Base-by-base conservation (phyloP, 1,140 invertebrate species). In the Hirudo medicinalis region DNA sequence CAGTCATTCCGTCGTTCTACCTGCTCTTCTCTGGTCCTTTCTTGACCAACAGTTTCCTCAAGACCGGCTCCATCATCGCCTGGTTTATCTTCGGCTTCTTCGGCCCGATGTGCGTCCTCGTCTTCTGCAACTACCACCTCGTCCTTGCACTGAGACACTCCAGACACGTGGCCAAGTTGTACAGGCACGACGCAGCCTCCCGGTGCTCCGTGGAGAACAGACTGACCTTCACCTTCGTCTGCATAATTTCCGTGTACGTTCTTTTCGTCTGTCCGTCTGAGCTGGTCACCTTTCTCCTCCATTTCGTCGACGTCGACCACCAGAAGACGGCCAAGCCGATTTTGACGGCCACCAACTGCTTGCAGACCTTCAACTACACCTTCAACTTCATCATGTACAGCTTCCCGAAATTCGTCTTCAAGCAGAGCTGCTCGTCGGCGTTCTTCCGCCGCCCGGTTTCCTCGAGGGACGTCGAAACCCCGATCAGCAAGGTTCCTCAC, bases 221-320 rank as follows among this genome's bases (percentile, higher is more conserved):
- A 25, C 60, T 73, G 15, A 73, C 72, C 11, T 60, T 69, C 29
- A 73, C 69, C 15, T n/a, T 73, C 36, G 43, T 73, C 22, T 68
- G 68, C 32, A 73, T 71, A 27, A 54, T 73, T 13, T 60, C 27
- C 69, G 43, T 71, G 17, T 71, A 71, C 72, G 22, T 71, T 32
- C 54, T 73, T 9, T 57, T 73, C 72, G 72, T 73, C 25, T 55
- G 68, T 20, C 72, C 72, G 54, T 73, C 68, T 53, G 72, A 73
- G 72, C 20, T 73, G 43, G 53, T 73, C 25, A 53, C 32, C 15
- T 70, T 73, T 68, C 49, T 40, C 55, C 66, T 60, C 69, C 63
- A 60, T 32, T 27, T 22, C 49, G 55, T 73, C 36, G 40, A 54
- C n/a, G 32, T n/a, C 17, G 20, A 43, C 54, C 25, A 19, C 27